Base-by-base conservation (phyloP, 2,113 vertebrate species). In the Hydrochoerus hydrochaeris region DNA sequence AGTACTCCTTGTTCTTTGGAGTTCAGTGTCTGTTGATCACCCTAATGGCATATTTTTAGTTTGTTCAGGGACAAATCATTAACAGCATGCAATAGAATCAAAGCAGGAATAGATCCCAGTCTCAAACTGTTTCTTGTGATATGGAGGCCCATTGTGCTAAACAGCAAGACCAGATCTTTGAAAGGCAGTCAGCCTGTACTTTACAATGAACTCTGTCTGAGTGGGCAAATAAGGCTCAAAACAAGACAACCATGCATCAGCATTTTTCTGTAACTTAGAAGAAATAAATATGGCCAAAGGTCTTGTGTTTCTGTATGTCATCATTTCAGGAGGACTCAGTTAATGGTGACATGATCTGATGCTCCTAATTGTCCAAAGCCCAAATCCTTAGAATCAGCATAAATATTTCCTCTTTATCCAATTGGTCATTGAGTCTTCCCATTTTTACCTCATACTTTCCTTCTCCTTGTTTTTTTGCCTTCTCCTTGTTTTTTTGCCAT, bases 11-110 rank as follows among this genome's bases (percentile, higher is more conserved):
- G 24, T 88, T 88, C 77, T 90, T 94, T 88, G 77, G 93, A 71
- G 52, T 90, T 96, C 67, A 46, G 28, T 41, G 62, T 20, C 83
- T 84, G 86, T 57, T 90, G 41, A 75, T 92, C 84, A 96, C 81
- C 52, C 94, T 58, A 71, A 73, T 62, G 96, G 75, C 35, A 7
- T 95, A 85, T 92, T 95, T 93, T 95, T 84, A 86, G 35, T 93
- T 97, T 90, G 81, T 85, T 96, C 54, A 91, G 88, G 85, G 87
- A 67, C 44, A 93, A 93, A 86, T 90, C 82, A 90, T 94, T 94
- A 93, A 89, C 73, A 75, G 86, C 0, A 1, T 41, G 3, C 88
- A 84, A 93, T 46, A 89, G 71, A 94, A 95, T 89, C 94, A 95
- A 93, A 97, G 52, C 73, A 85, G 78, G 60, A 82, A 67, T 90